Evolutionary conservation across 2,113 vertebrate genomes (phyloP), one percentile per base, ranked within the genome.

Genomic region (Martes martes): DNA sequence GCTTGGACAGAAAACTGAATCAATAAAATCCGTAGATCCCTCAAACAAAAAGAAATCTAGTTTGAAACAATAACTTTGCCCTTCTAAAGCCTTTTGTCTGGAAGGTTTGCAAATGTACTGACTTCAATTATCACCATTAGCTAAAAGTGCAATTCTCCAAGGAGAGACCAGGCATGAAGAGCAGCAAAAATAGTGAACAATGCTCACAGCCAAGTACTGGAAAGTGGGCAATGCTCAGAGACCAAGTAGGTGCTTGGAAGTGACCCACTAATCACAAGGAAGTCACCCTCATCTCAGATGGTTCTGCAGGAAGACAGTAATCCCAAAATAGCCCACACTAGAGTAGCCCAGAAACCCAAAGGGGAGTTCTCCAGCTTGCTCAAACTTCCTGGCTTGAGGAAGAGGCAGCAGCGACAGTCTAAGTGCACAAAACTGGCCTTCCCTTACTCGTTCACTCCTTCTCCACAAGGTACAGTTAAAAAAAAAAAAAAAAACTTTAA

Each of bases 11-110:
- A 47, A 90, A 95, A 79, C 31, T 36, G 8, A 92, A 84, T 86
- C 83, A 96, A 78, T 91, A 95, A 94, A 94, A 95, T 83, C n/a
- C 52, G 80, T 24, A 88, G 45, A 39, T 94, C 87, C 93, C 28
- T 79, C n/a, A 89, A 80, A 89, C 78, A 83, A 47, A 76, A 87
- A 89, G 55, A 94, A 94, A 94, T 74, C 36, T 55, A 74, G 10
- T 63, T 94, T 89, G 82, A 89, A 92, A 89, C 31, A 71, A 61
- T 21, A 39, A 57, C 31, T n/a, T 71, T 2, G 52, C 47, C n/a
- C 33, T 94, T 61, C 78, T 73, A 67, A 92, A 91, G 71, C 7
- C n/a, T 78, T 94, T 61, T 55, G 59, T 55, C 50, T 55, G 36
- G 33, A 19, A 92, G 80, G 55, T 69, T 83, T 95, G 47, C 63